Evolutionary conservation across 2,797 vertebrate species (phyloP), one percentile per base, ranked within the genome.

Genomic region (Sebastes miniatus): DNA sequence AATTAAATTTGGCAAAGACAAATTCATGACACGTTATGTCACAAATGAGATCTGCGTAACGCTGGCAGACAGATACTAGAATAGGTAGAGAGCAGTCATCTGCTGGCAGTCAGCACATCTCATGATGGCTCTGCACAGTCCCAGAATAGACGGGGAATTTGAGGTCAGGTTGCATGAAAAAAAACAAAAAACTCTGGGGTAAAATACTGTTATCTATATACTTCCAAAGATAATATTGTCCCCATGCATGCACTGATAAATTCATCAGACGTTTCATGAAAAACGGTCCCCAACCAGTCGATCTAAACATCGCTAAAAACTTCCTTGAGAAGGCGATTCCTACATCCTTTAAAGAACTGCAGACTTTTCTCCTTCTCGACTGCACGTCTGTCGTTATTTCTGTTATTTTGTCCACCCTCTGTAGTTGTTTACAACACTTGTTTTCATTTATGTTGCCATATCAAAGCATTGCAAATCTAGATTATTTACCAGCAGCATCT

Each of bases 401-500:
- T 39, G 11, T 43, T 68, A 50, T 79, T 80, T 22, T 56, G 74
- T 83, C 80, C 76, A 58, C 31, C 77, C 52, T 81, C 65, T 83
- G 78, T 69, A 50, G 76, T 85, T 81, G 83, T 87, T 88, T 82
- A 70, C 80, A 36, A 54, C 12, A 1, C 73, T 77, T 43, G 68
- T 84, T 79, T 76, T 84, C 76, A 62, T 79, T 83, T 80, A 58
- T 69, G 72, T 79, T 69, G 58, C 73, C 61, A 22, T 73, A 77
- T 88, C 73, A 81, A 87, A 84, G 86, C 80, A 4, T 73, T 67
- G 75, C 83, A 81, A 86, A 87, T 88, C 73, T 78, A n/a, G 50
- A 86, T 85, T 76, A 87, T 88, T 85, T 79, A 85, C 73, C 76
- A 74, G 74, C 81, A 59, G 76, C 81, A n/a, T 85, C 80, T 76